Conservation (phyloP, 2,888 invertebrate genomes). For the Busseola fusca region DNA sequence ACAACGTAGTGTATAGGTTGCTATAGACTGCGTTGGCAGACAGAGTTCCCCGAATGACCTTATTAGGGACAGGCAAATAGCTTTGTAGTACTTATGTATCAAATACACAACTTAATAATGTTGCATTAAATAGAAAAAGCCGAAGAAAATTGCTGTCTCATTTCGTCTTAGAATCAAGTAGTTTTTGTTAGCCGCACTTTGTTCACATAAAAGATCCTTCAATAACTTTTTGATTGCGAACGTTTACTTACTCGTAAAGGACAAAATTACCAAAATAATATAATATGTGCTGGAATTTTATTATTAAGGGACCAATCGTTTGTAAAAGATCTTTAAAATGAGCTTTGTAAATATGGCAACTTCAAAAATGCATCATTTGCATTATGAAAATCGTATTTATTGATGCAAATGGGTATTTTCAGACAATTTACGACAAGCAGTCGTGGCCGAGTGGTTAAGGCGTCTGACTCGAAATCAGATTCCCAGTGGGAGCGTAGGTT, state of each 20-base stretch:
- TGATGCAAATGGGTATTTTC: slow-evolving; percentile 37
- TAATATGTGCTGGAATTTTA: not conserved
- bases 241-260: not conserved
- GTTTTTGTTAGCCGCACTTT: not conserved
- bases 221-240: slow-evolving; percentile 1
- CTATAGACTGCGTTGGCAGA: too few species aligned
- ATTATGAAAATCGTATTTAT: slow-evolving; percentile 8
- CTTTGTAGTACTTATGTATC: not conserved
- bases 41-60: not conserved
- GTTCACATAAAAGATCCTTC: not conserved
- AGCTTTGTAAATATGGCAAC: not conserved
- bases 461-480: slow-evolving; percentile 97
- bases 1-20: not conserved
- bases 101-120: not conserved
- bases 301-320: not conserved
- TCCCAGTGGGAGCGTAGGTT: slow-evolving; percentile 97
- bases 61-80: not conserved
- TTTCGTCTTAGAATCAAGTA: not conserved
- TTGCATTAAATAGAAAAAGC: not conserved
- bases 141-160: not conserved
- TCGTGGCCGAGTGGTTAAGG: slow-evolving; percentile 96
- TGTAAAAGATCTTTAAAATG: not conserved
- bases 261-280: not conserved
- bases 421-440: slow-evolving; percentile 81
- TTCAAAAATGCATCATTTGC: not conserved